Percentiles rank a stretch among this genome's conserved stretches.
Conservation (phyloP, 2,888 invertebrate genomes). For the Exephanes ischioxanthus region DNA sequence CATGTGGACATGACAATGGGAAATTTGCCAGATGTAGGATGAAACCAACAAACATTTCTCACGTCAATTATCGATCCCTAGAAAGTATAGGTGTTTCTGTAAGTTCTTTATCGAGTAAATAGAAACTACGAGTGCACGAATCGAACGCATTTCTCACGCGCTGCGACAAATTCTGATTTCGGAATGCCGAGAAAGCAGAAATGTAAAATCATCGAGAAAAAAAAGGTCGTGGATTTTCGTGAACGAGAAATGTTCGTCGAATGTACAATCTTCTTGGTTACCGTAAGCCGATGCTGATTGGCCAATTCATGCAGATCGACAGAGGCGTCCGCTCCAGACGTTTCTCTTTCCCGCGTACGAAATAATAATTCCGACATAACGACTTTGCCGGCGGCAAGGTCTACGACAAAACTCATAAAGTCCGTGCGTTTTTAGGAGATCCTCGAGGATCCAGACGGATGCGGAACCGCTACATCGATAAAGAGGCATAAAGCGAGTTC, state of each 20-base stretch:
- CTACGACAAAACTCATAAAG: neutral
- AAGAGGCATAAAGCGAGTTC: slow-evolving; percentile 19
- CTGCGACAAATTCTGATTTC: neutral
- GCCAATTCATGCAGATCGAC: neutral
- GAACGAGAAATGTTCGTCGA: neutral
- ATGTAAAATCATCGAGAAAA: neutral
- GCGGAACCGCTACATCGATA: neutral
- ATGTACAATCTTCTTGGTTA: neutral
- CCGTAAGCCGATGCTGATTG: neutral
- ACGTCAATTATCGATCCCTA: neutral
- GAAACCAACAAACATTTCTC: neutral
- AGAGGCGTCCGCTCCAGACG: neutral
- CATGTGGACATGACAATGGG: neutral
- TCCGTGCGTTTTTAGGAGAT: neutral
- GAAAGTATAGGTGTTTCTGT: neutral
- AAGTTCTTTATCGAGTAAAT: neutral
- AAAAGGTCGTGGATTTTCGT: neutral
- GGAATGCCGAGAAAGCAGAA: neutral
- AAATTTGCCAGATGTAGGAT: neutral
- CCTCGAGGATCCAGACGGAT: neutral
- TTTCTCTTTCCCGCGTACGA: neutral
- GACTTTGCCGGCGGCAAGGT: neutral
- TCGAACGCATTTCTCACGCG: neutral
- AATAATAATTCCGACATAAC: neutral
- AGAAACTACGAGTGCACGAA: neutral